Evolutionary conservation across 2,888 invertebrate genomes (phyloP).

Genomic region (Drepanosiphum platanoidis): DNA sequence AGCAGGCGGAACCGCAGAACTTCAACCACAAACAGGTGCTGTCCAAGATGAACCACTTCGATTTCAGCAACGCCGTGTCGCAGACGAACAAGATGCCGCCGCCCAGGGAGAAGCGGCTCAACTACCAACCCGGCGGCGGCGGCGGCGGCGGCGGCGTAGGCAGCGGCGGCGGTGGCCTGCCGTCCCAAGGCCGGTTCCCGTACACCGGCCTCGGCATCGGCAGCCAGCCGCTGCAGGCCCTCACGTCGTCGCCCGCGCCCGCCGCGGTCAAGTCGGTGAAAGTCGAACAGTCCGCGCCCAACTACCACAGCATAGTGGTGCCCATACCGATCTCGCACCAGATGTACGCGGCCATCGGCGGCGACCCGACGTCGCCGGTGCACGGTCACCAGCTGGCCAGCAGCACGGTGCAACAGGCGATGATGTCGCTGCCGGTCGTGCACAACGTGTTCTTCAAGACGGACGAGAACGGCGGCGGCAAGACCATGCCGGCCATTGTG

Average conservation of each 20-base stretch:
- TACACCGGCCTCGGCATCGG: neutral
- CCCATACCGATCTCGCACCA: slow-evolving; percentile 53
- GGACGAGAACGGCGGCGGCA: slow-evolving; percentile 56
- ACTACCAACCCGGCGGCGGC: slow-evolving; percentile 24
- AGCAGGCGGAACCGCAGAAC: slow-evolving; percentile 39
- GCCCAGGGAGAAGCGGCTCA: slow-evolving; percentile 45
- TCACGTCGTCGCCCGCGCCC: slow-evolving; percentile 11
- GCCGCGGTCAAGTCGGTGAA: slow-evolving; percentile 37
- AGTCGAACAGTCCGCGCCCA: slow-evolving; percentile 29
- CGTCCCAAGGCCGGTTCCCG: slow-evolving; percentile 12
- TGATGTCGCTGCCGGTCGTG: slow-evolving; percentile 61
- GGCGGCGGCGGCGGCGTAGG: neutral
- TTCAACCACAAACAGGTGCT: slow-evolving; percentile 56
- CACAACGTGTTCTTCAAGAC: slow-evolving; percentile 60
- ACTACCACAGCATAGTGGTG: slow-evolving; percentile 56
- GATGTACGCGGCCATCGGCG: slow-evolving; percentile 41
- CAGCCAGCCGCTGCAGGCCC: slow-evolving; percentile 7
- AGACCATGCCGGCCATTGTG: slow-evolving; percentile 58
- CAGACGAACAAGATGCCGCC: slow-evolving; percentile 1
- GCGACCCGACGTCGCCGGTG: neutral
- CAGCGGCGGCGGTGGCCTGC: neutral
- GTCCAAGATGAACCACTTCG: slow-evolving; percentile 59
- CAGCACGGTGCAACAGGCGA: slow-evolving; percentile 47
- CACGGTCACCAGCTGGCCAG: slow-evolving; percentile 51
- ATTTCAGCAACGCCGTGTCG: slow-evolving; percentile 50